Percentiles rank a stretch among this genome's conserved stretches.
phyloP scores from a whole-genome alignment of 1,140 invertebrate species.

The Zaprionus kolodkinae region DNA sequence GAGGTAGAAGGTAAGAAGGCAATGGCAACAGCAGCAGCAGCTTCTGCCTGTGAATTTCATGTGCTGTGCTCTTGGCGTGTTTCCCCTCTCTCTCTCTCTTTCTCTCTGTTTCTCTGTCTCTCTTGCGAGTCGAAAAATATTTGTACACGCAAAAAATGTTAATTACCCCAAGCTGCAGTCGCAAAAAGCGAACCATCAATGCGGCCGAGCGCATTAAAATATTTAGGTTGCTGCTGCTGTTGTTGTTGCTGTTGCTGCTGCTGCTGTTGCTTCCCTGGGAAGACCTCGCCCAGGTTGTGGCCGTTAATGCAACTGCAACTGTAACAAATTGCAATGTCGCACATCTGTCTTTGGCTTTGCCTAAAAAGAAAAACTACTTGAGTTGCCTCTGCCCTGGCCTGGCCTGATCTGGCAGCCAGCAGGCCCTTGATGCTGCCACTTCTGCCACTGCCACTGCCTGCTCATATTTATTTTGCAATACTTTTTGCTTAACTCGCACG shows the following conservation, averaged over 20 bases:
- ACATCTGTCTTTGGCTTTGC: constrained; percentile 75
- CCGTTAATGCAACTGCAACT: constrained; percentile 80
- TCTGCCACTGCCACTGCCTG: not conserved
- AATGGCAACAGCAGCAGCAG: constrained; percentile 38
- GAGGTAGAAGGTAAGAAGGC: constrained; percentile 17
- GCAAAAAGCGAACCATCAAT: constrained; percentile 78
- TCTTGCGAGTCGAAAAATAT: constrained; percentile 77
- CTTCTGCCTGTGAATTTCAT: constrained; percentile 74
- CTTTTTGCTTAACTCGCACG: constrained; percentile 48
- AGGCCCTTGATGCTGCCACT: constrained; percentile 38
- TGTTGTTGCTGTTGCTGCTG: constrained; percentile 56
- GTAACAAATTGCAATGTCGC: constrained; percentile 81
- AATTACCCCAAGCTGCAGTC: constrained; percentile 63
- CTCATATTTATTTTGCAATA: constrained; percentile 72
- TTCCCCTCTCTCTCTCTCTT: constrained; percentile 16
- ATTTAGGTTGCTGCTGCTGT: constrained; percentile 72
- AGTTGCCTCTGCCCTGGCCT: not conserved
- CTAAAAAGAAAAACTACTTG: constrained; percentile 53
- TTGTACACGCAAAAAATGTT: constrained; percentile 83
- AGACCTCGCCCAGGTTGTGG: constrained; percentile 26
- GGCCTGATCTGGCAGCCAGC: not conserved
- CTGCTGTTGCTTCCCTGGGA: constrained; percentile 52
- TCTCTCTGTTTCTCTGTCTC: constrained; percentile 57
- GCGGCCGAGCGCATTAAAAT: constrained; percentile 75
- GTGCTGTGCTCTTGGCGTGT: constrained; percentile 35